Evolutionary conservation across 2,797 vertebrate genomes (phyloP).

Genomic region (Cynodonichthys magdalenae): DNA sequence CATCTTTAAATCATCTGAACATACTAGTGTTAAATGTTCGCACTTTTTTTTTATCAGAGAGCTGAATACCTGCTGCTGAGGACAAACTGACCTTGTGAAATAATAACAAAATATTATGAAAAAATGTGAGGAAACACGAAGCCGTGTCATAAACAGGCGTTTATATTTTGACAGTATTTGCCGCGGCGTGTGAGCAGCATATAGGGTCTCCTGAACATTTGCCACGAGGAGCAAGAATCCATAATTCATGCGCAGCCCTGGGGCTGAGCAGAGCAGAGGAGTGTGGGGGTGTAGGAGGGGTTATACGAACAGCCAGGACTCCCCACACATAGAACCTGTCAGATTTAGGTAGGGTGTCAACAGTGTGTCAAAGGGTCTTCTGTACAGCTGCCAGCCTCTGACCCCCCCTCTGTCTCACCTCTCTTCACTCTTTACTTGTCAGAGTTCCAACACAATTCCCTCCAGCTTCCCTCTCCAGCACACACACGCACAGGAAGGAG

Average conservation of each 20-base stretch:
- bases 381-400: slow-evolving; percentile 53
- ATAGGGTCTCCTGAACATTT: slow-evolving; percentile 47
- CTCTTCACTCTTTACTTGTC: slow-evolving; percentile 52
- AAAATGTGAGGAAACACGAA: slow-evolving; percentile 2
- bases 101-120: slow-evolving; percentile 25
- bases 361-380: slow-evolving; percentile 34
- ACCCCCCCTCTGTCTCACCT: slow-evolving; percentile 36
- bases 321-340: slow-evolving; percentile 49
- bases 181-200: slow-evolving; percentile 45
- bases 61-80: slow-evolving; percentile 2
- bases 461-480: slow-evolving; percentile 19
- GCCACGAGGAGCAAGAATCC: slow-evolving; percentile 57
- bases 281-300: slow-evolving; percentile 6
- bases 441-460: slow-evolving; percentile 36
- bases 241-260: slow-evolving; percentile 74
- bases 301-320: slow-evolving; percentile 28
- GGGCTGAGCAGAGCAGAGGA: slow-evolving; percentile 42
- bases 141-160: not conserved
- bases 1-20: not conserved
- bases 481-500: slow-evolving; percentile 19
- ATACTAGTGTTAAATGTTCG: not conserved
- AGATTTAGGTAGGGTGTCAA: slow-evolving; percentile 51
- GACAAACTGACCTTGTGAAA: slow-evolving; percentile 20
- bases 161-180: slow-evolving; percentile 50
- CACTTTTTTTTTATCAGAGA: not conserved